Base-by-base conservation (phyloP, 2,888 invertebrate species). In the Blastobasis adustella region DNA sequence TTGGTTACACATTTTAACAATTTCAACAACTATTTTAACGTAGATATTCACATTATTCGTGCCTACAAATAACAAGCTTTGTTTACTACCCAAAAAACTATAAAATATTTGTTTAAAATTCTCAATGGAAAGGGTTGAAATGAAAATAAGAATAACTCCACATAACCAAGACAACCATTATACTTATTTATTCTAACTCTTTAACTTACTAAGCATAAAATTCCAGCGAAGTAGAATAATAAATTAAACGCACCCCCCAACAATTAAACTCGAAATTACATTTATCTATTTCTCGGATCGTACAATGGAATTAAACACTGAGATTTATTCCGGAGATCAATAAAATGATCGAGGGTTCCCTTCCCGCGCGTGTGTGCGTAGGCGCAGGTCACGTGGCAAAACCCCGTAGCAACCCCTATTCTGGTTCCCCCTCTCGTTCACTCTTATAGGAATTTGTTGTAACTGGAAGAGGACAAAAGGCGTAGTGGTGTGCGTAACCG, bases 381-480 rank as follows among this genome's bases (percentile, higher is more conserved):
- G 58, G 76, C 67, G 71, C 63, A 76, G 77, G 78, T 82, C 83
- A 82, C 80, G 79, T 82, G 80, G 76, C 74, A 67, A 73, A 75
- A 73, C 79, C 73, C 79, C 71, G 57, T 57, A 62, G 61, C 85
- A 79, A 82, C 86, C 87, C 87, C 83, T 82, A 79, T 78, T 79
- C 55, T 61, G 52, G 63, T 66, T 44, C 55, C 48, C 49, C 46
- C 3, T 81, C 79, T 62, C 72, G 64, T 56, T 81, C 57, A 49
- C 41, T 48, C 67, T 5, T 44, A 52, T 42, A 45, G n/a, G 5
- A 7, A 49, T 51, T 54, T 51, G 36, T 10, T 37, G 45, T 10
- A 48, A 45, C 67, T 69, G 69, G 69, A 50, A 54, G 59, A 67
- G 47, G 23, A 23, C 3, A 23, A 23, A 23, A 23, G 2, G 43